Evolutionary conservation across 1,140 invertebrate genomes (phyloP).

Genomic region (Drosophila lacertosa): DNA sequence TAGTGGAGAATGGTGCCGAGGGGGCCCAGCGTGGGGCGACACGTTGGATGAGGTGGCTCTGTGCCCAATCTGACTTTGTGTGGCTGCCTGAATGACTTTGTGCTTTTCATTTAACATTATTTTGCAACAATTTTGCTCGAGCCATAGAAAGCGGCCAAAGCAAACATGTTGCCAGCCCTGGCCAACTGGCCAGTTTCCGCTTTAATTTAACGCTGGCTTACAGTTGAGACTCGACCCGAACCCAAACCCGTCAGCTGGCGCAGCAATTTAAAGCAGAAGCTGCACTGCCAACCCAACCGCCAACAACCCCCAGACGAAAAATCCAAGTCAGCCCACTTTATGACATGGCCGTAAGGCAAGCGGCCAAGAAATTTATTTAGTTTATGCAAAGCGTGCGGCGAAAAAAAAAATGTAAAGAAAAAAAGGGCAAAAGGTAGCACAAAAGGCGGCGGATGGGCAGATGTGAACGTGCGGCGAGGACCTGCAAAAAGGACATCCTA

Average conservation of each 20-base stretch:
- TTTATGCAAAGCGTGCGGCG: constrained; percentile 69
- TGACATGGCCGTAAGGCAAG: constrained; percentile 35
- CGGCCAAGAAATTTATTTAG: constrained; percentile 69
- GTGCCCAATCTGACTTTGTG: constrained; percentile 2
- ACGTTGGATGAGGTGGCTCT: constrained; percentile 27
- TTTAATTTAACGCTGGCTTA: constrained; percentile 75
- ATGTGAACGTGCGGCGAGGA: constrained; percentile 18
- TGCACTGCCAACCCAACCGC: constrained; percentile 19
- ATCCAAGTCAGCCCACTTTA: constrained; percentile 41
- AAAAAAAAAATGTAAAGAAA: constrained; percentile 25
- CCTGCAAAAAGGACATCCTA: constrained; percentile 55
- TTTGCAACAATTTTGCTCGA: constrained; percentile 68
- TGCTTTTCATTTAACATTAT: constrained; percentile 82
- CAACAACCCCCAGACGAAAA: not conserved
- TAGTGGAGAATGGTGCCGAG: not conserved
- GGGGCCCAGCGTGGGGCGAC: not conserved
- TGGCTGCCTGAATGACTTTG: constrained; percentile 65
- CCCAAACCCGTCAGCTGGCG: constrained; percentile 46
- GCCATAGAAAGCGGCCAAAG: constrained; percentile 68
- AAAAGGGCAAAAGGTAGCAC: constrained; percentile 65
- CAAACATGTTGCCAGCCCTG: constrained; percentile 54
- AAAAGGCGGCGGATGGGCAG: constrained; percentile 51
- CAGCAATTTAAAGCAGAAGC: constrained; percentile 68
- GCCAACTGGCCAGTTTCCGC: constrained; percentile 59
- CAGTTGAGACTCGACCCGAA: constrained; percentile 17